Evolutionary conservation across 2,113 vertebrate species (phyloP), one percentile per base, ranked within the genome.

Genomic region (Cebidichthys violaceus): DNA sequence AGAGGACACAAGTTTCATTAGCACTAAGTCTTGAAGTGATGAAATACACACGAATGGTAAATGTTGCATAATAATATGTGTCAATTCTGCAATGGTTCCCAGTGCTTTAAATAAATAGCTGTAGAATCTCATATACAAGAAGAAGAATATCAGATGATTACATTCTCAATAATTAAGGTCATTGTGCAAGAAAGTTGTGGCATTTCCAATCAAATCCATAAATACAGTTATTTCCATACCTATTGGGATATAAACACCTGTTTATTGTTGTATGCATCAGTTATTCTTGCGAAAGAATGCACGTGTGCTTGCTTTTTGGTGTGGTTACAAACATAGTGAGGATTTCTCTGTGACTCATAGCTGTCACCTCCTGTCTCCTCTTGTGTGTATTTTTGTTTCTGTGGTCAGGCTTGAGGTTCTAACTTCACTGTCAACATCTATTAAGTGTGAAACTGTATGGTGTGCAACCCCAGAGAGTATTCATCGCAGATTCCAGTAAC

Each of bases 361-460:
- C 71, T 61, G 72, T 70, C 8, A 20, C 41, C 82, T 77, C 65
- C 65, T 27, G 31, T 77, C 79, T 81, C 76, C 72, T 64, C 82
- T 76, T 39, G 27, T n/a, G 54, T 59, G 62, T 86, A 67, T 79
- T 83, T 71, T 73, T 4, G 55, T 84, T 70, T 83, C 79, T 88
- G 84, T 81, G 87, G 82, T 81, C 62, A 88, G 72, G 69, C 65
- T 74, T 81, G 87, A 75, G 75, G 90, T 77, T 84, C 55, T 82
- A 78, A 77, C 78, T 78, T 83, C 68, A 64, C 79, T 88, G 90
- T 79, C 82, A 81, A 31, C 60, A 64, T 87, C 70, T 67, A 88
- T 92, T 88, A 89, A 76, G 80, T 79, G 82, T 88, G 74, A 85
- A 83, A 85, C 72, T 66, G 52, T 76, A 82, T 43, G 74, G 80